Evolutionary conservation across 2,888 invertebrate genomes (phyloP).

Genomic region (Athalia cordata): DNA sequence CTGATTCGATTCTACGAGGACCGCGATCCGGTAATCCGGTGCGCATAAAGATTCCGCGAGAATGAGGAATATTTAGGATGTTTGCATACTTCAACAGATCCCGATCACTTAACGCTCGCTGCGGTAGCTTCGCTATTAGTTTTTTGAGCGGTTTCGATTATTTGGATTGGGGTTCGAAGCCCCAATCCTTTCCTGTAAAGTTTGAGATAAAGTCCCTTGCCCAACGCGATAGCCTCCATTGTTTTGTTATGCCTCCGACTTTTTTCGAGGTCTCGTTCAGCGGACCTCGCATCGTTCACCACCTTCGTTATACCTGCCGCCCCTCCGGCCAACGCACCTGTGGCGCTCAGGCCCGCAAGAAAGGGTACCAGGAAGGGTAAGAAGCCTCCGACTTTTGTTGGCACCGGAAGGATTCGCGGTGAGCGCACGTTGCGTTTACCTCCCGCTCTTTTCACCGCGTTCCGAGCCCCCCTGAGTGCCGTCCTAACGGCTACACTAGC

Average conservation of each 20-base stretch:
- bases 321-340: constrained; percentile 66
- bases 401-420: constrained; percentile 37
- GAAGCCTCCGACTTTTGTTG: not conserved
- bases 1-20: constrained; percentile 34
- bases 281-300: constrained; percentile 62
- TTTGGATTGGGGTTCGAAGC: constrained; percentile 45
- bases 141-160: constrained; percentile 26
- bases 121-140: constrained; percentile 55
- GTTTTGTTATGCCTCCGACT: constrained; percentile 63
- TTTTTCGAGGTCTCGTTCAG: constrained; percentile 62
- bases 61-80: constrained; percentile 57
- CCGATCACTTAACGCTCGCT: constrained; percentile 59
- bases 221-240: constrained; percentile 68
- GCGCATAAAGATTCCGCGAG: constrained; percentile 64
- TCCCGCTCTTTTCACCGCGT: constrained; percentile 41
- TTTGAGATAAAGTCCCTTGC: constrained; percentile 60
- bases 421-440: constrained; percentile 48
- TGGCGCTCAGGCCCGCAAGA: constrained; percentile 56
- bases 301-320: constrained; percentile 65
- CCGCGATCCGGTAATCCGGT: constrained; percentile 52
- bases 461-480: constrained; percentile 4
- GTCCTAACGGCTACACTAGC: not conserved
- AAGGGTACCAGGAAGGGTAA: constrained; percentile 54
- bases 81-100: constrained; percentile 60
- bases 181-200: constrained; percentile 53